Base-by-base conservation (phyloP, 2,797 vertebrate genomes). In the Hypotaenidia philippensis region DNA sequence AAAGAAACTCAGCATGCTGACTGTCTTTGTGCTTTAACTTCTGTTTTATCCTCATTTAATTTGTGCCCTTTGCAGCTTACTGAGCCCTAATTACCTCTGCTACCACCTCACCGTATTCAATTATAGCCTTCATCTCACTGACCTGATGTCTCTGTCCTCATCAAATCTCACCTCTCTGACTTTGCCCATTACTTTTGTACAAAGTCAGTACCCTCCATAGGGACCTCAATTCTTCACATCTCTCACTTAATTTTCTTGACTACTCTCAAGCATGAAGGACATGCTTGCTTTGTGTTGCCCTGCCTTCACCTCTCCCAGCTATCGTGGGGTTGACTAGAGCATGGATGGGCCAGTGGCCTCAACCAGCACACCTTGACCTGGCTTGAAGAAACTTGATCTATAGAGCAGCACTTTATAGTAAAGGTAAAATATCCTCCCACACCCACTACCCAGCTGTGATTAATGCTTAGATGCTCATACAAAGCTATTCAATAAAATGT, bases 61-160 rank as follows among this genome's bases (percentile, higher is more conserved):
- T 83, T 96, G 94, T 95, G 92, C 92, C 89, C 94, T 94, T 94
- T 96, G 92, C 82, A 96, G 76, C 84, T 96, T 97, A 90, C 34
- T 82, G 89, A 95, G 79, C 92, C 94, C 94, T 97, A 96, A 96
- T 96, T 96, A 95, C 94, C 87, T 95, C 85, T 86, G 92, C 91
- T 91, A 45, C 93, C 83, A 89, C 93, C 75, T 96, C 86, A 66
- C 66, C 29, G 17, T 91, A 90, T 92, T 96, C 89, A 93, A 92
- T 96, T 97, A 96, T 11, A 92, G 87, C 66, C 84, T 90, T 91
- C 70, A 88, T 93, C 91, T 91, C 72, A 38, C 82, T 97, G 94
- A 94, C 96, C 94, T 86, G 79, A 90, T 0, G 4, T 93, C 79
- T 96, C 66, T 70, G 94, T 86, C 94, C 94, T 96, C 96, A 94